Percentiles rank a stretch among this genome's conserved stretches.
Conservation (phyloP, 1,140 invertebrate genomes). For the Heliothis subflexa region DNA sequence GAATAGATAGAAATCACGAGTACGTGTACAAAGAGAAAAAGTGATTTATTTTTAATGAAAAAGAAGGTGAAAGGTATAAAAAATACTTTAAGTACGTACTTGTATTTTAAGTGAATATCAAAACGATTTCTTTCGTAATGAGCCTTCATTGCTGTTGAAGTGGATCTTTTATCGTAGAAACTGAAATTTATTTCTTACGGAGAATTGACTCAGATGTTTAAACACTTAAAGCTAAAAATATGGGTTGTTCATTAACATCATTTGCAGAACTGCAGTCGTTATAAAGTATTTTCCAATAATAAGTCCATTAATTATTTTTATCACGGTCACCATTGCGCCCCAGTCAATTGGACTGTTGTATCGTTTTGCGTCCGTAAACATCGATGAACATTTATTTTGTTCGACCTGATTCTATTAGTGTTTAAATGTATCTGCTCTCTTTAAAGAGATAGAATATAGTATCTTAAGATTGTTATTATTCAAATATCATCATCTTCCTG, state of each 20-base stretch:
- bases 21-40: constrained; percentile 11
- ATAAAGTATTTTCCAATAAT: constrained; percentile 56
- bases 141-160: constrained; percentile 6
- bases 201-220: no score
- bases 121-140: constrained; percentile 27
- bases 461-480: no score
- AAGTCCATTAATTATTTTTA: constrained; percentile 57
- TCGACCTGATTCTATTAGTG: neutral
- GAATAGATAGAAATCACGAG: constrained; percentile 8
- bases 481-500: no score
- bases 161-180: neutral
- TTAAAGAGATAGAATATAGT: no score
- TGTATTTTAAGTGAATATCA: constrained; percentile 15
- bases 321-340: constrained; percentile 45
- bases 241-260: constrained; percentile 3
- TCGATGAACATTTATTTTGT: neutral
- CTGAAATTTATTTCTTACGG: neutral
- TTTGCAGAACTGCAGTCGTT: constrained; percentile 13
- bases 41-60: constrained; percentile 19
- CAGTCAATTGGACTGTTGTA: constrained; percentile 34
- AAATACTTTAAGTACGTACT: constrained; percentile 13
- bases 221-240: neutral
- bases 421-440: no score
- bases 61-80: neutral
- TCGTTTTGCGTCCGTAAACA: neutral